Conservation (phyloP, 2,113 vertebrate species). For the Hemibagrus wyckioides region DNA sequence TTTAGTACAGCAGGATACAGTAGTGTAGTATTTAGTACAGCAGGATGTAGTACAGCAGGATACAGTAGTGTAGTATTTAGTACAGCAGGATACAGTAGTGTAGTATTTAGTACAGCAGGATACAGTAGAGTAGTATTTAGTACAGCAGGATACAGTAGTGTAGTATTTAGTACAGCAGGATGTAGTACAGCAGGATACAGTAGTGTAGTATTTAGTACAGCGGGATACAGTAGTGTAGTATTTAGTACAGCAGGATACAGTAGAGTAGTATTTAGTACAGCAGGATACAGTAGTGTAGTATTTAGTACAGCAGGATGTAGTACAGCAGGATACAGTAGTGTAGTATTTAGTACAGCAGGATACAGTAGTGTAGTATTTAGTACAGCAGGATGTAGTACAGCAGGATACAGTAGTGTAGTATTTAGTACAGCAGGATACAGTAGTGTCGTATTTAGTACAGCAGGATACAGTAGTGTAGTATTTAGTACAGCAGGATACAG, state of each 20-base stretch:
- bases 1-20: neutral
- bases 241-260: no score
- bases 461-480: neutral
- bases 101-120: no score
- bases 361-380: no score
- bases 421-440: no score
- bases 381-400: neutral
- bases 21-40: neutral
- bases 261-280: neutral
- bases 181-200: neutral
- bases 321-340: neutral
- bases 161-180: no score
- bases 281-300: neutral
- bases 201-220: neutral
- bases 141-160: neutral
- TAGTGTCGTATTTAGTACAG: neutral
- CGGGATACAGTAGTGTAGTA: no score
- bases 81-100: neutral
- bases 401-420: no score
- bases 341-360: no score
- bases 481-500: neutral
- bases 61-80: neutral
- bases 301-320: no score
- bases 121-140: neutral
- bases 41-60: neutral